A percentile compares a stretch with the other conserved stretches of the same genome.
Conservation (phyloP, 2,113 vertebrate species). For the Nematolebias whitei region DNA sequence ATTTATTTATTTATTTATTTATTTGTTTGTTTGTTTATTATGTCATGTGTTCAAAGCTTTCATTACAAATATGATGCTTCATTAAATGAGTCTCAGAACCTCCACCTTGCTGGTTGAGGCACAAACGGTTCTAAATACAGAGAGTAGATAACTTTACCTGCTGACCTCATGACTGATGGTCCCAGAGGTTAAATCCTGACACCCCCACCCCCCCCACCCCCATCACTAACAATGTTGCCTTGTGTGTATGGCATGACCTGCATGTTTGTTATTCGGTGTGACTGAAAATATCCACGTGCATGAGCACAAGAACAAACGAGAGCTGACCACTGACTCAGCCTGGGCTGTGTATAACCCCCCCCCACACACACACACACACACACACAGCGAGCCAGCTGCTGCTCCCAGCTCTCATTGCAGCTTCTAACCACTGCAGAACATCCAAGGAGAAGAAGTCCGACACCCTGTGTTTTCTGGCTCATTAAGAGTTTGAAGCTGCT, state of each 20-base stretch:
- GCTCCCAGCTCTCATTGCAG: slow-evolving; percentile 41
- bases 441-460: slow-evolving; percentile 42
- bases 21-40: too few relatives aligned
- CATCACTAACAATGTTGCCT: neutral
- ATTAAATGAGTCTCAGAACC: too few relatives aligned
- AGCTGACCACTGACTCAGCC: slow-evolving; percentile 25
- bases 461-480: slow-evolving; percentile 19
- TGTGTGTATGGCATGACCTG: neutral
- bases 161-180: neutral
- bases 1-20: too few relatives aligned
- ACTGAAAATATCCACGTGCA: neutral
- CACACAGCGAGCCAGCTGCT: slow-evolving; percentile 38
- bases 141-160: neutral
- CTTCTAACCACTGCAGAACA: slow-evolving; percentile 40
- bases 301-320: slow-evolving; percentile 21
- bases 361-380: neutral
- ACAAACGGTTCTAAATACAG: too few relatives aligned
- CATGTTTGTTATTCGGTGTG: slow-evolving; percentile 11
- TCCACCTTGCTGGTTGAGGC: too few relatives aligned
- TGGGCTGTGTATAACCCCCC: slow-evolving; percentile 9
- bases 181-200: slow-evolving; percentile 3
- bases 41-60: too few relatives aligned
- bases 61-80: too few relatives aligned
- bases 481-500: neutral
- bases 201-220: slow-evolving; percentile 7